Percentiles rank a stretch among this genome's conserved stretches.
phyloP scores from a whole-genome alignment of 2,888 invertebrate genomes.

The Taenaris catops region DNA sequence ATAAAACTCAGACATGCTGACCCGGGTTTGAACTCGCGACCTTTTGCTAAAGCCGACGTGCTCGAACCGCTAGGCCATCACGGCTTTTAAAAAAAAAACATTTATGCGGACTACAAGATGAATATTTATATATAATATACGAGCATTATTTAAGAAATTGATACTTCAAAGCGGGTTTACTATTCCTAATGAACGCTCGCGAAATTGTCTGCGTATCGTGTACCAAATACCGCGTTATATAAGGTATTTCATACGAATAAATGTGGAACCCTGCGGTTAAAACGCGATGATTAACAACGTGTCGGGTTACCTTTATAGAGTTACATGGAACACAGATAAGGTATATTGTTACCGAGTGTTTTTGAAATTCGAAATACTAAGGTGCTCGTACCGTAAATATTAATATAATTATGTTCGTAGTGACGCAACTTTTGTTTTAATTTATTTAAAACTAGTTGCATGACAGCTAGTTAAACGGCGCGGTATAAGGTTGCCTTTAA shows the following conservation, averaged over 20 bases:
- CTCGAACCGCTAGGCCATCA: no score
- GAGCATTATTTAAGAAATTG: constrained; percentile 44
- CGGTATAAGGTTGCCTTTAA: no score
- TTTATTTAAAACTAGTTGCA: no score
- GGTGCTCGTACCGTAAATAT: constrained; percentile 9
- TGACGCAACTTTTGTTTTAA: no score
- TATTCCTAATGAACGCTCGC: constrained; percentile 61
- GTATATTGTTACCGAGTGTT: constrained; percentile 19
- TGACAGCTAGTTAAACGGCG: no score
- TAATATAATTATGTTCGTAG: no score
- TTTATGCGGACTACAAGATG: no score
- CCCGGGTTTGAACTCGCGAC: no score
- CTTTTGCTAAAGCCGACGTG: no score
- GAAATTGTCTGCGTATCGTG: constrained; percentile 35
- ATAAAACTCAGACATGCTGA: no score
- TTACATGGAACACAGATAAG: constrained; percentile 31
- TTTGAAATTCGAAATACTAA: constrained; percentile 23
- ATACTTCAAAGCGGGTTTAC: constrained; percentile 57
- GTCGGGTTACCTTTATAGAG: constrained; percentile 38
- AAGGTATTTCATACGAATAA: constrained; percentile 25
- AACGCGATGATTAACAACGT: constrained; percentile 47
- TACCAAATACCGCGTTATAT: constrained; percentile 26
- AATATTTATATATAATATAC: constrained; percentile 7
- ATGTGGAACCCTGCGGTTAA: constrained; percentile 39
- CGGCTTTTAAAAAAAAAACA: no score